Percentiles rank a stretch among this genome's conserved stretches.
Evolutionary conservation across 92 coral and sea anemone genomes (phyloP).

Genomic region (Phenganax marumi): DNA sequence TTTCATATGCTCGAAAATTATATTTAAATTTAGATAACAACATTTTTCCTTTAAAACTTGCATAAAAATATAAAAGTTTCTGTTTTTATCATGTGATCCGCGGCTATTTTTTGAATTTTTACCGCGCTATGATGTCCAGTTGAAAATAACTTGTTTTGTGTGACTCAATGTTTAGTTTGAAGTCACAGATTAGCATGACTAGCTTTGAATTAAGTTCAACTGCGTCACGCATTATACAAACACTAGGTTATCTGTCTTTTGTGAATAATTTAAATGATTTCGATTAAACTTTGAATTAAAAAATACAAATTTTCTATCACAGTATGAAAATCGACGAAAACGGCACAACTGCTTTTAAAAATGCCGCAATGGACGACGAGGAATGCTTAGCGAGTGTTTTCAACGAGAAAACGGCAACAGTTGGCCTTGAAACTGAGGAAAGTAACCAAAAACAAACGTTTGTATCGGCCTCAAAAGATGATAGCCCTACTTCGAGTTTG

Average conservation of each 20-base stretch:
- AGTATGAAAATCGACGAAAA: conserved; percentile 27
- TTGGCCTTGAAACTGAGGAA: not conserved
- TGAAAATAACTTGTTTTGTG: not conserved
- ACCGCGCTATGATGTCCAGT: too few relatives aligned
- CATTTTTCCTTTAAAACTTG: not conserved
- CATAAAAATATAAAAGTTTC: not conserved
- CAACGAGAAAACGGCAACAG: not conserved
- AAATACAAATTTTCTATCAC: not conserved
- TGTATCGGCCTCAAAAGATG: conserved; percentile 7
- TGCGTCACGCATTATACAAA: not conserved
- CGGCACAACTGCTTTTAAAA: conserved; percentile 2
- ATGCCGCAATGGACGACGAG: conserved; percentile 4
- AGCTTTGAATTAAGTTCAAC: not conserved
- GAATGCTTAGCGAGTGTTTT: not conserved
- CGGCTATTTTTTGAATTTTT: not conserved
- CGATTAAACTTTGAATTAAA: conserved; percentile 1
- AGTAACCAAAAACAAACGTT: conserved; percentile 3
- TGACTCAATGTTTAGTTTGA: not conserved
- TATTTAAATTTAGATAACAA: not conserved
- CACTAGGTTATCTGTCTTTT: conserved; percentile 16
- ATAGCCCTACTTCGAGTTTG: not conserved
- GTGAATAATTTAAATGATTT: conserved; percentile 8
- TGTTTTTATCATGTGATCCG: not conserved
- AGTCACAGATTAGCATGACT: not conserved
- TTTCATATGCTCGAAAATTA: not conserved